Evolutionary conservation across 2,888 invertebrate genomes (phyloP).

Genomic region (Arctia plantaginis): DNA sequence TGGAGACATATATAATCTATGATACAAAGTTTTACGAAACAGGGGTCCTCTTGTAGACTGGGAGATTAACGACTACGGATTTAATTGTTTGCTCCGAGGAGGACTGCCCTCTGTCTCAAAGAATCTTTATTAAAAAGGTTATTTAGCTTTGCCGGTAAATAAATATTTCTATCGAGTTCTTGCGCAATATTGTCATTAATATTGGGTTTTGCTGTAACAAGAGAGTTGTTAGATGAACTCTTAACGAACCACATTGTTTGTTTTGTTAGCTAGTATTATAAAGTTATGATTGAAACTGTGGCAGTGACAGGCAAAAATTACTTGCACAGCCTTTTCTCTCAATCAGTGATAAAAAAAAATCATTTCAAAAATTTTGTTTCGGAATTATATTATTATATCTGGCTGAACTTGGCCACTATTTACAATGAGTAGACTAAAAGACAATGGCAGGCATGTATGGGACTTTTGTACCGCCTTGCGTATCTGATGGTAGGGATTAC

Average conservation of each 20-base stretch:
- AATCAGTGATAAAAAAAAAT: too few species aligned
- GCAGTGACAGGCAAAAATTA: too few species aligned
- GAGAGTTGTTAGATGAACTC: neutral
- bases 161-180: neutral
- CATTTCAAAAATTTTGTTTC: too few species aligned
- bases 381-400: too few species aligned
- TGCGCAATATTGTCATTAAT: neutral
- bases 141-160: neutral
- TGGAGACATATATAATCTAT: neutral
- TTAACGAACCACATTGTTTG: neutral
- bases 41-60: neutral
- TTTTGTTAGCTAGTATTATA: neutral
- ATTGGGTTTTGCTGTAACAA: neutral
- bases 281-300: neutral
- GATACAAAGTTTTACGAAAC: neutral
- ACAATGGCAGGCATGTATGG: too few species aligned
- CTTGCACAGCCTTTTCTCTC: too few species aligned
- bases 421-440: too few species aligned
- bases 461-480: too few species aligned
- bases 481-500: too few species aligned
- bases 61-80: neutral
- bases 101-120: neutral
- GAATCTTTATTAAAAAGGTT: conserved; percentile 3
- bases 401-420: too few species aligned
- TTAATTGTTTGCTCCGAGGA: neutral